Percentiles rank a stretch among this genome's conserved stretches.
These are phyloP conservation scores for Temnothorax unifasciatus DNA, from an alignment of 2,888 invertebrate genomes.

Conservation along the genomic window DNA sequence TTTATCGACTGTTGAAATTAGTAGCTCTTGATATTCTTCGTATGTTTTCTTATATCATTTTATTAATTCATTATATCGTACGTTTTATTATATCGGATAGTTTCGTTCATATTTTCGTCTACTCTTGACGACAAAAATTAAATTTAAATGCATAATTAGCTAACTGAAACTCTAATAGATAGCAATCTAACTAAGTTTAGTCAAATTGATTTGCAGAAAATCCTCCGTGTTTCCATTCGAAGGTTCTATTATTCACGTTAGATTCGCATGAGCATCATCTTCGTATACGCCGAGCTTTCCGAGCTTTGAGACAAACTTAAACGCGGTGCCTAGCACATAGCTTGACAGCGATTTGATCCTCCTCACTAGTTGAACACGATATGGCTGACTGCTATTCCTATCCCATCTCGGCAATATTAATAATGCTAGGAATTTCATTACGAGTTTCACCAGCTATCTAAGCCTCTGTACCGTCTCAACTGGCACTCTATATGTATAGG, in stretches of 20 bases:
- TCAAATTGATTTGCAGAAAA: not conserved
- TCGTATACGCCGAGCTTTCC: slow-evolving; percentile 41
- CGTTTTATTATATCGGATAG: not conserved
- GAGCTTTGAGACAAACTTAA: slow-evolving; percentile 73
- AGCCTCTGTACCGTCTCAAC: slow-evolving; percentile 67
- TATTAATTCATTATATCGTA: no score
- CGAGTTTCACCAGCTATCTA: slow-evolving; percentile 77
- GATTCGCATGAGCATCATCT: slow-evolving; percentile 48
- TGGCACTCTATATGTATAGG: slow-evolving; percentile 66
- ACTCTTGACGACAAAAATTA: not conserved
- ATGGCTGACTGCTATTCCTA: slow-evolving; percentile 77
- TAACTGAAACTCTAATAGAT: not conserved
- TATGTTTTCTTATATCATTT: not conserved
- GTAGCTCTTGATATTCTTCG: slow-evolving; percentile 62
- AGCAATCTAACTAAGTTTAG: not conserved
- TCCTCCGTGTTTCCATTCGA: not conserved
- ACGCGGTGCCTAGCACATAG: slow-evolving; percentile 68
- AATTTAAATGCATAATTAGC: not conserved
- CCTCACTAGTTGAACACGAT: slow-evolving; percentile 71
- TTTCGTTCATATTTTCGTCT: not conserved
- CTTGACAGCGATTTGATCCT: slow-evolving; percentile 77
- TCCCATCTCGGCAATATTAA: slow-evolving; percentile 80
- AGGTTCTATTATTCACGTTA: slow-evolving; percentile 47
- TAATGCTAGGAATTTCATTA: slow-evolving; percentile 84
- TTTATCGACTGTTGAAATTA: slow-evolving; percentile 76